Base-by-base conservation (phyloP, 2,113 vertebrate genomes). In the Casuarius casuarius region DNA sequence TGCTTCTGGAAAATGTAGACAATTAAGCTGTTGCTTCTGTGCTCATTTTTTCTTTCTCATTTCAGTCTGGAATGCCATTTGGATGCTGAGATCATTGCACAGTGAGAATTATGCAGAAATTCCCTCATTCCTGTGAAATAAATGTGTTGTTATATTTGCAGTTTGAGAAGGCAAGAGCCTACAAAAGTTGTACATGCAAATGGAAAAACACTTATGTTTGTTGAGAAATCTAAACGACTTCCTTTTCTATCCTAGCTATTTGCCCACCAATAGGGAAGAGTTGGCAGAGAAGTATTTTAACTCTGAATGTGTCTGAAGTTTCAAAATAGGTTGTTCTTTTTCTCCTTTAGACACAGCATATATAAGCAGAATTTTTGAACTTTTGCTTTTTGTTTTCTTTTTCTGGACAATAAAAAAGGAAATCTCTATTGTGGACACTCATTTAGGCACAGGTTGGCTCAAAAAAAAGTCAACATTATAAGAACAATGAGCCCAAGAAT, bases 141-240 rank as follows among this genome's bases (percentile, higher is more conserved):
- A 92, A 95, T 85, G 15, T 76, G 26, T 48, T 91, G 74, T 87
- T 94, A 84, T 56, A 73, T 85, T 94, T 85, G 94, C 49, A 92
- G 52, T 44, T 33, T 33, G 72, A 92, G 17, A 26, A 73, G 29
- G n/a, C 33, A 84, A 91, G 31, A 89, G 59, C 8, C 35, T 87
- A 51, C 61, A 89, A 71, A 84, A 51, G 29, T 81, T 84, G 62
- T 78, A 78, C 6, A n/a, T 15, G 19, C 23, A 75, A 87, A 49
- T 62, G 91, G 84, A 94, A 95, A 95, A 95, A 75, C 8, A 2
- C 44, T 89, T 82, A 78, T 61, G 56, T 51, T 78, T 31, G 13
- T 87, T 65, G 8, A 84, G 42, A 84, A 92, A 95, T 87, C 19
- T 61, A 94, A 94, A n/a, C 61, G 52, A 76, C 73, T 87, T 82